These are phyloP conservation scores for Hydrolagus colliei DNA, from an alignment of 2,797 vertebrate species.

Conservation along the genomic window DNA sequence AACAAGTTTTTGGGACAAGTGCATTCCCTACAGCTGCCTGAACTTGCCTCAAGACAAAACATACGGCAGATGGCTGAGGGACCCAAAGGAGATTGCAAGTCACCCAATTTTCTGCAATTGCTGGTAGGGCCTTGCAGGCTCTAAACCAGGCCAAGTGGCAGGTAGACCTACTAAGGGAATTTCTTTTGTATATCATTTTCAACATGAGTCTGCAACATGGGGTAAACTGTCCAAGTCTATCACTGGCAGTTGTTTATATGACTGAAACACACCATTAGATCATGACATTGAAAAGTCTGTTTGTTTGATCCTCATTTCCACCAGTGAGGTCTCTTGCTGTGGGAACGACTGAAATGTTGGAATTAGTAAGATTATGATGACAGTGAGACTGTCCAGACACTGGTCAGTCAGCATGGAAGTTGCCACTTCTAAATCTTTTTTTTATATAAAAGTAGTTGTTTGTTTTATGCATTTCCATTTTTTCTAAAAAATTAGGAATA, in stretches of 20 bases:
- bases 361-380: not conserved
- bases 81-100: not conserved
- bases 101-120: not conserved
- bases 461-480: not conserved
- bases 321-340: not conserved
- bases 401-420: not conserved
- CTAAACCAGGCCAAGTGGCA: not conserved
- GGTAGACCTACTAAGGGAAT: not conserved
- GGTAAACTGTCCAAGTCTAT: not conserved
- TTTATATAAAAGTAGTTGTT: not conserved
- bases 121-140: not conserved
- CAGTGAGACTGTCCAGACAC: not conserved
- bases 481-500: not conserved
- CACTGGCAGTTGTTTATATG: not conserved
- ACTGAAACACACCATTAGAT: not conserved
- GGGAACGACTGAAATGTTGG: not conserved
- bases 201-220: not conserved
- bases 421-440: not conserved
- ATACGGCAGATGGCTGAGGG: not conserved
- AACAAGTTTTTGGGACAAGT: not conserved
- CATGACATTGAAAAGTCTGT: not conserved
- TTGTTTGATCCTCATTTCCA: conserved; percentile 3
- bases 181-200: not conserved
- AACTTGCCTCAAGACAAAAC: not conserved
- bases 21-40: not conserved